A percentile compares a stretch with the other conserved stretches of the same genome.
Evolutionary conservation across 2,797 vertebrate genomes (phyloP).

Genomic region (Apodemus agrarius): DNA sequence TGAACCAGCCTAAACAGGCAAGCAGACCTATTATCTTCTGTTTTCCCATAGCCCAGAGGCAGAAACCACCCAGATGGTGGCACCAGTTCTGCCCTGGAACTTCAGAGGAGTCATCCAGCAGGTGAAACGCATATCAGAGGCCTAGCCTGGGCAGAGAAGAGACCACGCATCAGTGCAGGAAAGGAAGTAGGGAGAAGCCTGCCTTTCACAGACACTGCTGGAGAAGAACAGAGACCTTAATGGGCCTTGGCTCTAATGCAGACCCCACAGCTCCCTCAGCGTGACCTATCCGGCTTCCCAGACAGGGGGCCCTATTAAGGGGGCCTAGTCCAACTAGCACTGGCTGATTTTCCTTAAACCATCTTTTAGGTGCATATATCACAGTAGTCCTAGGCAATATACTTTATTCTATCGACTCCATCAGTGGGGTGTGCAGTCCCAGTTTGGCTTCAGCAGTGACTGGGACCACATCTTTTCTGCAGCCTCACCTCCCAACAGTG

Average conservation of each 20-base stretch:
- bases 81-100: not conserved
- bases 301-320: not conserved
- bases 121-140: not conserved
- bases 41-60: accelerated
- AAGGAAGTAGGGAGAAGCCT: not conserved
- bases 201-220: not conserved
- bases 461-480: not conserved
- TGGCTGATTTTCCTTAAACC: not conserved
- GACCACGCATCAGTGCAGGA: not conserved
- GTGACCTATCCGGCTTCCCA: constrained; percentile 36
- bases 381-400: not conserved
- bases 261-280: not conserved
- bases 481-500: not conserved
- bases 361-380: constrained; percentile 48
- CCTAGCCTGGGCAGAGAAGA: constrained; percentile 24
- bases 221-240: constrained; percentile 43
- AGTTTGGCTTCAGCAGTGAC: not conserved
- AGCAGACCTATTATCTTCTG: not conserved
- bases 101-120: constrained; percentile 18
- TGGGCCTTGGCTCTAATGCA: not conserved
- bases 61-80: not conserved
- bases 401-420: constrained; percentile 42
- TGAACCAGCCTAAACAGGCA: not conserved
- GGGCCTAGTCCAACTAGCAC: not conserved
- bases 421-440: constrained; percentile 15